These are phyloP conservation scores for Etheostoma perlongum DNA, from an alignment of 2,797 vertebrate genomes.

Conservation along the genomic window DNA sequence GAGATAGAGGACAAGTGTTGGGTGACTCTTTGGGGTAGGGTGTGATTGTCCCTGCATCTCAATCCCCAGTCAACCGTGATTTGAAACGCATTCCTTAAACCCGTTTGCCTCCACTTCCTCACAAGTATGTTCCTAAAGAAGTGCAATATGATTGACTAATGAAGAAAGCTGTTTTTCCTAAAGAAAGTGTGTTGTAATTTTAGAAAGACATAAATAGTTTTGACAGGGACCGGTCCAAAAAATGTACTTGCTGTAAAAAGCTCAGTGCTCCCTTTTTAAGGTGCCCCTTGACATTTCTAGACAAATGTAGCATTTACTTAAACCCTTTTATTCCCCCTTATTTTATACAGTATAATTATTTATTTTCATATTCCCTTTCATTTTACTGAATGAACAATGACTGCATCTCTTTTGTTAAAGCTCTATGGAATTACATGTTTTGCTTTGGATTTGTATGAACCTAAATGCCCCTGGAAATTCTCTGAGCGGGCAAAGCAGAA, in stretches of 20 bases:
- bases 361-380: constrained; percentile 66
- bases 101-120: background rate
- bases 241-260: constrained; percentile 1
- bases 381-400: constrained; percentile 49
- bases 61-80: constrained; percentile 8
- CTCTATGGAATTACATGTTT: constrained; percentile 38
- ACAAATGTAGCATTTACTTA: constrained; percentile 61
- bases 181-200: constrained; percentile 10
- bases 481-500: no score
- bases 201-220: constrained; percentile 22
- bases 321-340: constrained; percentile 6
- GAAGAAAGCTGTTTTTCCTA: constrained; percentile 40
- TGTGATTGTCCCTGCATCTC: constrained; percentile 2
- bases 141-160: constrained; percentile 81
- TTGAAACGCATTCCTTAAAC: constrained; percentile 33
- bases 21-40: constrained; percentile 6
- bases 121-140: constrained; percentile 37
- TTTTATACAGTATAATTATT: constrained; percentile 59
- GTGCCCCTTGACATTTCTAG: constrained; percentile 33
- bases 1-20: background rate
- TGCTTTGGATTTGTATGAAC: constrained; percentile 43
- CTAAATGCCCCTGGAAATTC: constrained; percentile 24
- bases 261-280: constrained; percentile 20
- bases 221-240: constrained; percentile 15
- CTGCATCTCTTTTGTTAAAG: constrained; percentile 42